phyloP scores from a whole-genome alignment of 35 echinoderm and acorn worm species.

The Lytechinus pictus region DNA sequence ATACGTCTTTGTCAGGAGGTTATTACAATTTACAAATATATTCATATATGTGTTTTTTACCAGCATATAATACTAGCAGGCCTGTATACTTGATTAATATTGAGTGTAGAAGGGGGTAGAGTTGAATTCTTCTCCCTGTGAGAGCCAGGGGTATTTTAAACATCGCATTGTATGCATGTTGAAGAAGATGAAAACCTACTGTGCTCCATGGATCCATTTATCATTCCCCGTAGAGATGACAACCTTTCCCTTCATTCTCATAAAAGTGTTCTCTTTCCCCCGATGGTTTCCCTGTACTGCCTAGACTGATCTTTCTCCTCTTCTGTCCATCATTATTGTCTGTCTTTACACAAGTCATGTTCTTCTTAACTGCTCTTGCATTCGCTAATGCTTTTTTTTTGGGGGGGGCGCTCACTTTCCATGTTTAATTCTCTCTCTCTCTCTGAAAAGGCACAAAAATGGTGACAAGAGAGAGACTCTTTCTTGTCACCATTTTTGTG shows the following conservation, averaged over 20 bases:
- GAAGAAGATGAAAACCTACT: not conserved
- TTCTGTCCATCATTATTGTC: no score
- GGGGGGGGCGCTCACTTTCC: no score
- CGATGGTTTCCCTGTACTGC: not conserved
- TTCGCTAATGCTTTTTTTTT: no score
- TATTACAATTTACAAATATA: no score
- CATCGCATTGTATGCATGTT: not conserved
- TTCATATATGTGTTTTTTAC: no score
- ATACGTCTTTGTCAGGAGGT: no score
- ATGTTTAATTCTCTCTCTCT: no score
- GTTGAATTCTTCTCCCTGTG: not conserved
- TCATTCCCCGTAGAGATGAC: conserved; percentile 10
- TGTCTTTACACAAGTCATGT: no score
- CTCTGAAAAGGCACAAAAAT: no score
- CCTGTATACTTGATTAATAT: not conserved
- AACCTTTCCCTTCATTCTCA: not conserved
- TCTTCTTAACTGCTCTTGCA: no score
- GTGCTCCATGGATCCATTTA: not conserved
- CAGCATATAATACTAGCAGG: not conserved
- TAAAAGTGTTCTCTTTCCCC: not conserved
- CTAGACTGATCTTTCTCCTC: not conserved
- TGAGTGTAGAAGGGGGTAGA: not conserved
- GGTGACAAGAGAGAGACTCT: no score
- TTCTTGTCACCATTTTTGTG: no score
- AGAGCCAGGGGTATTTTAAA: not conserved